Evolutionary conservation across 2,888 invertebrate genomes (phyloP).

Genomic region (Thymelicus sylvestris): DNA sequence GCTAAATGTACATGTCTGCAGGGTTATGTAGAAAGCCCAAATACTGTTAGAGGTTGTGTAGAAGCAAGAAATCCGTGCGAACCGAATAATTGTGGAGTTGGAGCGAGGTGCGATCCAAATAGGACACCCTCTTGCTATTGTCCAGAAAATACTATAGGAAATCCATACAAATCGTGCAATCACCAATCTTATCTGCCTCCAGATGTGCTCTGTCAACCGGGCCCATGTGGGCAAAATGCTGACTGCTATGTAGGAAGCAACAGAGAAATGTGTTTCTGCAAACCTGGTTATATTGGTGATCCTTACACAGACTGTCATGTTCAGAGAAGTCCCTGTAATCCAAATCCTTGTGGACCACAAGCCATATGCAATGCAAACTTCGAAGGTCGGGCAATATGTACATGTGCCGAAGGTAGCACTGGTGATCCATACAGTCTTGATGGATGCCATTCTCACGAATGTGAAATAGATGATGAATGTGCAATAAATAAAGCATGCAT

Average conservation of each 20-base stretch:
- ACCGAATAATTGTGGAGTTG: slow-evolving; percentile 91
- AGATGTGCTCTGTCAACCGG: slow-evolving; percentile 89
- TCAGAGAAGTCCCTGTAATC: slow-evolving; percentile 89
- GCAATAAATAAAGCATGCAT: slow-evolving; percentile 89
- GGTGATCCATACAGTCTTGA: slow-evolving; percentile 90
- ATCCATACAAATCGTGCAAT: slow-evolving; percentile 91
- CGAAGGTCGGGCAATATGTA: slow-evolving; percentile 89
- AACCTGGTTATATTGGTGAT: slow-evolving; percentile 90
- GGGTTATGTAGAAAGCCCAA: slow-evolving; percentile 93
- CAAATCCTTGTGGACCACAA: slow-evolving; percentile 92
- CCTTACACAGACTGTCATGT: slow-evolving; percentile 91
- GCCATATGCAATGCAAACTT: slow-evolving; percentile 88
- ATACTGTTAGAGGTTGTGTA: slow-evolving; percentile 93
- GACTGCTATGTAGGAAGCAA: slow-evolving; percentile 93
- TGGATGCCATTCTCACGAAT: slow-evolving; percentile 92
- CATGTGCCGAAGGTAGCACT: slow-evolving; percentile 89
- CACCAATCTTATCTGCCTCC: slow-evolving; percentile 83
- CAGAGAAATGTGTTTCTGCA: slow-evolving; percentile 93
- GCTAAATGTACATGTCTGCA: slow-evolving; percentile 94
- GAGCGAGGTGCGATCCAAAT: slow-evolving; percentile 92
- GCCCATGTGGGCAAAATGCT: slow-evolving; percentile 92
- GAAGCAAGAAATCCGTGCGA: slow-evolving; percentile 92
- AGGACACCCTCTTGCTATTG: slow-evolving; percentile 93
- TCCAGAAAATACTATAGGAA: slow-evolving; percentile 92
- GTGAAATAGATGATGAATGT: slow-evolving; percentile 92